Conservation (phyloP, 2,888 invertebrate species). For the Lymantria dispar region DNA sequence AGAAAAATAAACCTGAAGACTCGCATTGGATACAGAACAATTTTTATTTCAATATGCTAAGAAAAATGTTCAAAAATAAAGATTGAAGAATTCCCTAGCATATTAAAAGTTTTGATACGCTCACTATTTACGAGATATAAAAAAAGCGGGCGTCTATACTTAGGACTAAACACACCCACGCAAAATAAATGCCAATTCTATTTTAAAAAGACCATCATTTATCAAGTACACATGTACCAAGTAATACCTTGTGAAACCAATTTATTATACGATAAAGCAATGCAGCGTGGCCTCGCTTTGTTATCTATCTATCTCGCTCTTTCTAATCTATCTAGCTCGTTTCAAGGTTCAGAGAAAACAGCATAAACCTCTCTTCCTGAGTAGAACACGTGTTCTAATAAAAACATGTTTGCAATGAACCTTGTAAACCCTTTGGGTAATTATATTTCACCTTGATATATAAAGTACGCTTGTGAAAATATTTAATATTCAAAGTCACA, state of each 20-base stretch:
- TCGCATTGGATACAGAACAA: too few species aligned
- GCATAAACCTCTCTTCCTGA: not conserved
- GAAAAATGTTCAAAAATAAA: too few species aligned
- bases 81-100: too few species aligned
- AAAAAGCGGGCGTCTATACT: not conserved
- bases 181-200: not conserved
- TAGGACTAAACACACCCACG: not conserved
- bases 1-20: too few species aligned
- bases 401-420: not conserved
- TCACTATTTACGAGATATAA: too few species aligned
- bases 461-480: not conserved
- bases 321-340: not conserved
- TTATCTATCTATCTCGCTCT: not conserved
- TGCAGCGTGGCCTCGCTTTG: not conserved
- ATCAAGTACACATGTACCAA: constrained; percentile 1
- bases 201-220: not conserved
- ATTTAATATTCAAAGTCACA: constrained; percentile 8
- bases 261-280: not conserved
- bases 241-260: not conserved
- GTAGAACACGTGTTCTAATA: not conserved
- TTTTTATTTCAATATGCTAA: too few species aligned
- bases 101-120: too few species aligned
- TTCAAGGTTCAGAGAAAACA: not conserved
- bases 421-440: not conserved
- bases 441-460: not conserved